These are phyloP conservation scores for Unio pictorum DNA, from an alignment of 2,888 invertebrate species.

Conservation along the genomic window DNA sequence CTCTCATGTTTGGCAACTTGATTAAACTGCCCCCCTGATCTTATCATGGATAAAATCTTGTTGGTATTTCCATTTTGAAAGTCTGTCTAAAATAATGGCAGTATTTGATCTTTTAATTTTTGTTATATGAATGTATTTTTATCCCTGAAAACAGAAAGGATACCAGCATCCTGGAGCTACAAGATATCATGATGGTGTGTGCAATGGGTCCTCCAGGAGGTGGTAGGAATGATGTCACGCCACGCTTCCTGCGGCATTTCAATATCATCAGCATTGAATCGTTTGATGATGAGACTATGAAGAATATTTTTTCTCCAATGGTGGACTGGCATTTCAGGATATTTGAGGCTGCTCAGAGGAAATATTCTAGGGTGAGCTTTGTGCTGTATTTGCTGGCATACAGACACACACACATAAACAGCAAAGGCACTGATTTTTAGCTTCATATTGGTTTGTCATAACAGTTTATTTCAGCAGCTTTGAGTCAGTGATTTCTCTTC, in stretches of 20 bases:
- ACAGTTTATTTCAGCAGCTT: no score
- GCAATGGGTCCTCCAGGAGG: slow-evolving; percentile 71
- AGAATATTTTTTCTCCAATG: slow-evolving; percentile 69
- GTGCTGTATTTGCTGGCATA: no score
- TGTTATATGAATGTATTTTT: background rate
- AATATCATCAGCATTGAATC: slow-evolving; percentile 69
- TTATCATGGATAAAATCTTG: background rate
- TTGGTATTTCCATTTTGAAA: background rate
- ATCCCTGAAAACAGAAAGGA: slow-evolving; percentile 60
- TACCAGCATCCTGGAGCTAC: slow-evolving; percentile 62
- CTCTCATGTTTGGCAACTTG: no score
- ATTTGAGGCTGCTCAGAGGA: slow-evolving; percentile 63
- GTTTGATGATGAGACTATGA: slow-evolving; percentile 70
- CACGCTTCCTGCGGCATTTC: slow-evolving; percentile 69
- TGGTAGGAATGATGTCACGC: slow-evolving; percentile 68
- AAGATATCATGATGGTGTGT: slow-evolving; percentile 67
- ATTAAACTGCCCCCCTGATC: no score
- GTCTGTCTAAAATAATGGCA: no score
- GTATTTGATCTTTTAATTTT: background rate
- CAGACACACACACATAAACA: no score
- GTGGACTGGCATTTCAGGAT: slow-evolving; percentile 70
- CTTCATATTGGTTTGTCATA: no score
- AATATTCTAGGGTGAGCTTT: slow-evolving; percentile 63
- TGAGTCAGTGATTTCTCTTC: no score
- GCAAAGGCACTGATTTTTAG: no score